A percentile compares a stretch with the other conserved stretches of the same genome.
These are phyloP conservation scores for Tangara arthus DNA, from an alignment of 2,797 vertebrate species.

Conservation along the genomic window DNA sequence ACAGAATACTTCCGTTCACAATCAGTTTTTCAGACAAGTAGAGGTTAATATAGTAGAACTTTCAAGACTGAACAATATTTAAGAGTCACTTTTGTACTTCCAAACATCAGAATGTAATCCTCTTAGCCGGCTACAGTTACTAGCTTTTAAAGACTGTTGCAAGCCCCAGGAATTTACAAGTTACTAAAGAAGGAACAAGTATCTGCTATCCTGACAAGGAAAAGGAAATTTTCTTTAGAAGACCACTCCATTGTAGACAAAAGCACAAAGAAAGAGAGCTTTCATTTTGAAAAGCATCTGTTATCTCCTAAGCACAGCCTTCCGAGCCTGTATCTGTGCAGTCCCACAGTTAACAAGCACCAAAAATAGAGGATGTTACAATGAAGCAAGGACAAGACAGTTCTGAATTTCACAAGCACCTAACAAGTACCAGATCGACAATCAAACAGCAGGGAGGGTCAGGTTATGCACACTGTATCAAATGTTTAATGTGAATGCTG, in stretches of 20 bases:
- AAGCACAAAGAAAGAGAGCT: neutral
- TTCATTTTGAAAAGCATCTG: neutral
- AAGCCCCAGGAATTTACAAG: neutral
- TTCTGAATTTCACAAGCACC: neutral
- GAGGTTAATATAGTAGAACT: neutral
- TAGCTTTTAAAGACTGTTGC: neutral
- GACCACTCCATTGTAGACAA: neutral
- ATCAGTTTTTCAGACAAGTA: neutral
- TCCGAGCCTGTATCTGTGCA: neutral
- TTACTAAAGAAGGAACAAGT: neutral
- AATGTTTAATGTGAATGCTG: neutral
- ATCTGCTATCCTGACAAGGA: neutral
- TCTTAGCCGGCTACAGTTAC: neutral
- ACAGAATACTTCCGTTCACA: neutral
- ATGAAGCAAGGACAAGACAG: neutral
- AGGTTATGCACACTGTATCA: neutral
- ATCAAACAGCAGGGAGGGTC: neutral
- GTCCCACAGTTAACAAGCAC: neutral
- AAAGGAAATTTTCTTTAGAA: neutral
- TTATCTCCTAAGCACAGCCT: neutral
- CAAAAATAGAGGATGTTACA: accelerated
- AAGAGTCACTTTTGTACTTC: neutral
- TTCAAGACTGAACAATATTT: neutral
- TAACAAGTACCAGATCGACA: neutral
- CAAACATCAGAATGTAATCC: neutral